Percentiles rank a stretch among this genome's conserved stretches.
These are phyloP conservation scores for Mechanitis messenoides DNA, from an alignment of 2,888 invertebrate genomes.

Conservation along the genomic window DNA sequence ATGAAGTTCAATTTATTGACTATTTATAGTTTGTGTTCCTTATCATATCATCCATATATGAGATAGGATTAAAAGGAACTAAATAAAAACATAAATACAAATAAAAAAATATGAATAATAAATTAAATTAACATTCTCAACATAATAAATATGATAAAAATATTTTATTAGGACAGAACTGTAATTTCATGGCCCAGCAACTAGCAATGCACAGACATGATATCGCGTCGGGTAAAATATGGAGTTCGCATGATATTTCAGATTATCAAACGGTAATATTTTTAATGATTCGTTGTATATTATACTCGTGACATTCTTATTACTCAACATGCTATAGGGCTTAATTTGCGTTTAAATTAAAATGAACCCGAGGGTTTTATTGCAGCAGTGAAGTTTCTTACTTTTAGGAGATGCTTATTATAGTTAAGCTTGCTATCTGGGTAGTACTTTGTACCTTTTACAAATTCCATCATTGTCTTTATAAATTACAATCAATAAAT, in stretches of 20 bases:
- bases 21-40: no score
- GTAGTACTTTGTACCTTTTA: not conserved
- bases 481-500: no score
- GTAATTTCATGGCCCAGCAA: slow-evolving; percentile 37
- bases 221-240: slow-evolving; percentile 48
- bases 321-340: slow-evolving; percentile 27
- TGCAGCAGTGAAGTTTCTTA: slow-evolving; percentile 23
- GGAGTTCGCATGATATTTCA: slow-evolving; percentile 42
- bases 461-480: no score
- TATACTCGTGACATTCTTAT: slow-evolving; percentile 32
- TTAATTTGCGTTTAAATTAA: slow-evolving; percentile 30
- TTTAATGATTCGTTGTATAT: slow-evolving; percentile 36
- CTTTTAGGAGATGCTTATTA: slow-evolving; percentile 22
- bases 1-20: no score
- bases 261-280: slow-evolving; percentile 38
- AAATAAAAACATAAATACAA: no score
- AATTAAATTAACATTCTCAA: no score
- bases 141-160: no score
- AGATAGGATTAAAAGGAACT: no score
- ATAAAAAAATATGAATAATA: no score
- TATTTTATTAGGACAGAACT: slow-evolving; percentile 20
- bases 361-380: slow-evolving; percentile 24
- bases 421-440: slow-evolving; percentile 2
- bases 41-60: no score
- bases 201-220: slow-evolving; percentile 46